Evolutionary conservation across 2,797 vertebrate species (phyloP).

Genomic region (Falco peregrinus): DNA sequence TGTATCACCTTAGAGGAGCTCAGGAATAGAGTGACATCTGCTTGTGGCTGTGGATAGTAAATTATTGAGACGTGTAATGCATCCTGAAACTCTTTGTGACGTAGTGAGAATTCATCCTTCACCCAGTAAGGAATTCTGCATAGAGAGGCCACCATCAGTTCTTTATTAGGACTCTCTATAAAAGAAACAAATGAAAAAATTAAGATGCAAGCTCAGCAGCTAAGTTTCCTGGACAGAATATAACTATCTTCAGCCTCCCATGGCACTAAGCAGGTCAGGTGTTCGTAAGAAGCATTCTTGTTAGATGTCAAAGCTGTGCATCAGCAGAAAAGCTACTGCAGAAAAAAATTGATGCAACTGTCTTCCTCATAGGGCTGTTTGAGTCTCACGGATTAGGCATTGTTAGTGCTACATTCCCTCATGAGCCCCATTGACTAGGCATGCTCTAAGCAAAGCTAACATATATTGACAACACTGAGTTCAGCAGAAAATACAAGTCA

Average conservation of each 20-base stretch:
- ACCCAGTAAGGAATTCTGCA: not conserved
- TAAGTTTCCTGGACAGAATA: not conserved
- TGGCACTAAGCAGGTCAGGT: not conserved
- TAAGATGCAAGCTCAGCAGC: not conserved
- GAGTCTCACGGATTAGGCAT: not conserved
- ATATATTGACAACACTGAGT: not conserved
- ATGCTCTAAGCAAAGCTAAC: not conserved
- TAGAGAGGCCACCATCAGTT: not conserved
- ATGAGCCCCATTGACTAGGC: not conserved
- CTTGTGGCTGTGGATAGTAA: not conserved
- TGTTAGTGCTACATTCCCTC: not conserved
- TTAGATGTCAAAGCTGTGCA: not conserved
- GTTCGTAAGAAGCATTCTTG: not conserved
- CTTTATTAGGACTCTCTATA: not conserved
- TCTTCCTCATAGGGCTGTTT: not conserved
- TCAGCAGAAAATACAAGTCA: slow-evolving; percentile 8
- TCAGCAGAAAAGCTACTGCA: not conserved
- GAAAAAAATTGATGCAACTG: not conserved
- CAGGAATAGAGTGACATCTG: not conserved
- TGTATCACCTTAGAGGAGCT: not conserved
- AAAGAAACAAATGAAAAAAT: not conserved
- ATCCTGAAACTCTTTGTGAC: not conserved
- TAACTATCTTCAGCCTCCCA: not conserved
- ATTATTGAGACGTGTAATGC: not conserved
- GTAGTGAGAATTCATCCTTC: not conserved